Percentiles rank a stretch among this genome's conserved stretches.
These are phyloP conservation scores for Bombycilla garrulus DNA, from an alignment of 2,113 vertebrate genomes.

Conservation along the genomic window DNA sequence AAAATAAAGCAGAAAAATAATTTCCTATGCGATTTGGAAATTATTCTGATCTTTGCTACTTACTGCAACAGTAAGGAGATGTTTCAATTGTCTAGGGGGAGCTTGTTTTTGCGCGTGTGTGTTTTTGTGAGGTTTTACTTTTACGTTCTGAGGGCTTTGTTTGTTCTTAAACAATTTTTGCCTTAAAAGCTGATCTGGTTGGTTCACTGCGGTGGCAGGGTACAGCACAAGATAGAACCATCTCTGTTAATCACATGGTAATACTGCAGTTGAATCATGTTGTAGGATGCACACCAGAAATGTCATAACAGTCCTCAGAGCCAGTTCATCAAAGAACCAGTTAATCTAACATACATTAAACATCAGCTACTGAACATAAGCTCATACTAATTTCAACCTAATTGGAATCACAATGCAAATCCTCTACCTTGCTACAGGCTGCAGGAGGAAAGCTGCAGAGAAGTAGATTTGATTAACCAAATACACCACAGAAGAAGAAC, in stretches of 20 bases:
- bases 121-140: background rate
- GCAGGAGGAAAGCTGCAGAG: background rate
- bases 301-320: background rate
- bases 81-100: background rate
- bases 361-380: background rate
- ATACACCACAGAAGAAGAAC: background rate
- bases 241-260: background rate
- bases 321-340: constrained; percentile 9
- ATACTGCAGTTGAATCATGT: background rate
- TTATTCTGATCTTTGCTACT: background rate
- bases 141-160: background rate
- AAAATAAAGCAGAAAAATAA: background rate
- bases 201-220: background rate
- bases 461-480: background rate
- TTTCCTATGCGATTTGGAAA: background rate
- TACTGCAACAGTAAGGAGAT: background rate
- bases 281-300: background rate
- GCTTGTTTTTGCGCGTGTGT: rapidly evolving
- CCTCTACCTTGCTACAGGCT: background rate
- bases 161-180: background rate
- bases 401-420: background rate
- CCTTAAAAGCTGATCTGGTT: background rate
- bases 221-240: background rate
- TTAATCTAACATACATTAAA: background rate
- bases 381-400: constrained; percentile 1